Evolutionary conservation across 1,140 invertebrate genomes (phyloP), one percentile per base, ranked within the genome.

Genomic region (Scaptomyza pallida): DNA sequence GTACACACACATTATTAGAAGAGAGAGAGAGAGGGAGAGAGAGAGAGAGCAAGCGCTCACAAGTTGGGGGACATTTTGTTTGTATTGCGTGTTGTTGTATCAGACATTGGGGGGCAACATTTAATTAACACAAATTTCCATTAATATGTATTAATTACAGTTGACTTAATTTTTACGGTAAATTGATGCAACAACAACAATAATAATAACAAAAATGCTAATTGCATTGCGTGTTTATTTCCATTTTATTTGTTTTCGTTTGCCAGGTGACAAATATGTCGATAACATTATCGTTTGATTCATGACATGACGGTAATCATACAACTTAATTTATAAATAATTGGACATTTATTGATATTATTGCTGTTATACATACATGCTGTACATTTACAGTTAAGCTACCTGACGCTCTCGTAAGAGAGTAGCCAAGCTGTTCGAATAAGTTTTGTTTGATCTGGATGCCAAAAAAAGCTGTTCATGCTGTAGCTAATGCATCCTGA

Each of bases 41-140:
- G 5, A 26, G 23, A 26, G 23, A 26, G 5, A 26, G 23, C 23
- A 0, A 0, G 23, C n/a, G n/a, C n/a, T n/a, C n/a, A n/a, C n/a
- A n/a, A n/a, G n/a, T n/a, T n/a, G n/a, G n/a, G n/a, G n/a, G n/a
- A n/a, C n/a, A n/a, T n/a, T 23, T 23, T 23, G 21, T 23, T 2
- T 23, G 21, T 23, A 23, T 23, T 26, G 15, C 35, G 8, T 23
- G 30, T 19, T 23, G 30, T 19, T 15, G 13, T 33, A 16, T 41
- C 62, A 21, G 41, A 3, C 47, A 15, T 35, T 77, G 51, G 26
- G 51, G 26, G 61, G 74, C 68, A 64, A 75, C 72, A 82, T 72
- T 83, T 83, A 83, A 83, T 83, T 80, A 83, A 73, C 80, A 85
- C 80, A 69, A 79, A 69, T 76, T 85, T 76, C 72, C 76, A 85